Percentiles rank a stretch among this genome's conserved stretches.
Evolutionary conservation across 2,888 invertebrate species (phyloP).

Genomic region (Octodonta nipae): DNA sequence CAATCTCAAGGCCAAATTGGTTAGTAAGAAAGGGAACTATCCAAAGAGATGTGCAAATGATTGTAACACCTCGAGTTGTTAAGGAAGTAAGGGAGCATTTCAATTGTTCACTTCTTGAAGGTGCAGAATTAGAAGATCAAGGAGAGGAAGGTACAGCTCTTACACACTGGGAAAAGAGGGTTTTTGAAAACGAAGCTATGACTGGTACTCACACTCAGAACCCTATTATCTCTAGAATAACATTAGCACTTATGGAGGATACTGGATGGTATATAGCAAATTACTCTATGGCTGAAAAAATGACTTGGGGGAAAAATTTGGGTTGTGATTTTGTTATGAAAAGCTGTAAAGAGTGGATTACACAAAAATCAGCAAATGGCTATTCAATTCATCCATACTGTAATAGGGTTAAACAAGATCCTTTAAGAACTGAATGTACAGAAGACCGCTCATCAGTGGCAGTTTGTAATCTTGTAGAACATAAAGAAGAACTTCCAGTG

Average conservation of each 20-base stretch:
- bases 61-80: conserved; percentile 74
- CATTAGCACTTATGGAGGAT: conserved; percentile 93
- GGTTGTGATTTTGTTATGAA: conserved; percentile 90
- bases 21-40: conserved; percentile 31
- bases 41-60: conserved; percentile 29
- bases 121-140: conserved; percentile 95
- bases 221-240: conserved; percentile 88
- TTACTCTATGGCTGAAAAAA: conserved; percentile 71
- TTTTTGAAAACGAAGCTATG: conserved; percentile 99
- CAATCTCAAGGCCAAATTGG: conserved; percentile 44
- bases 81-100: conserved; percentile 81
- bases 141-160: conserved; percentile 91
- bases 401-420: conserved; percentile 82
- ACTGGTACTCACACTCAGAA: conserved; percentile 98
- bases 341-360: conserved; percentile 96
- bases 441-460: conserved; percentile 82
- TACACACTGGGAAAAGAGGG: conserved; percentile 97
- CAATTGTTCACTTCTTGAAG: conserved; percentile 74
- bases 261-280: conserved; percentile 94
- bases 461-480: conserved; percentile 74
- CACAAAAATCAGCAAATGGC: conserved; percentile 55
- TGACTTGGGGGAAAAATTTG: conserved; percentile 78
- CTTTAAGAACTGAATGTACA: conserved; percentile 84
- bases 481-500: conserved; percentile 58
- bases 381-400: conserved; percentile 84